These are phyloP conservation scores for Capromys pilorides DNA, from an alignment of 2,797 vertebrate genomes.

Conservation along the genomic window DNA sequence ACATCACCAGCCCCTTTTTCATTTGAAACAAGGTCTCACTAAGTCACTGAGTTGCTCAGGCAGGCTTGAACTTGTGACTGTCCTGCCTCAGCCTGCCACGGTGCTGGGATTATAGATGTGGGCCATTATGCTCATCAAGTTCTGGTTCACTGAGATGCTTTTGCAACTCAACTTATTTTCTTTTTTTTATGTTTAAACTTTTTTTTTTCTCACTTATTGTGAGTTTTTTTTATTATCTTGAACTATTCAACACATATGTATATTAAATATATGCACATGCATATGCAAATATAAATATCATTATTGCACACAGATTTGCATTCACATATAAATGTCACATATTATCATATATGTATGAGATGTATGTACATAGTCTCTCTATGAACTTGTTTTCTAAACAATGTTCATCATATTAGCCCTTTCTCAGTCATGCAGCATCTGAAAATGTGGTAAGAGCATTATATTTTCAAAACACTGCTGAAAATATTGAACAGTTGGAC, in stretches of 20 bases:
- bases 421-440: neutral
- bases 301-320: no score
- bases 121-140: neutral
- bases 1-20: neutral
- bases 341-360: no score
- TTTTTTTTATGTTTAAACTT: no score
- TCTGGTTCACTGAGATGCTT: conserved; percentile 40
- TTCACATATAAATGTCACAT: no score
- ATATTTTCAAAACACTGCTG: conserved; percentile 40
- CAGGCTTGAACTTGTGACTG: neutral
- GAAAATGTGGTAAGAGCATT: neutral
- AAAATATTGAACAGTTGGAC: neutral
- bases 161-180: neutral
- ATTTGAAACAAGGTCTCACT: neutral
- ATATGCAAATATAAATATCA: no score
- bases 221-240: no score
- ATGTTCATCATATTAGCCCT: neutral
- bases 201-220: no score
- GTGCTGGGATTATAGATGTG: neutral
- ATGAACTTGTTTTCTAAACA: conserved; percentile 10
- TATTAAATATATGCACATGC: no score
- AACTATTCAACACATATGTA: no score
- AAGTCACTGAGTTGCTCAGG: neutral
- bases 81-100: neutral
- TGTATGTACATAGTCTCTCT: no score